Evolutionary conservation across 2,888 invertebrate species (phyloP).

Genomic region (Pammene fasciana): DNA sequence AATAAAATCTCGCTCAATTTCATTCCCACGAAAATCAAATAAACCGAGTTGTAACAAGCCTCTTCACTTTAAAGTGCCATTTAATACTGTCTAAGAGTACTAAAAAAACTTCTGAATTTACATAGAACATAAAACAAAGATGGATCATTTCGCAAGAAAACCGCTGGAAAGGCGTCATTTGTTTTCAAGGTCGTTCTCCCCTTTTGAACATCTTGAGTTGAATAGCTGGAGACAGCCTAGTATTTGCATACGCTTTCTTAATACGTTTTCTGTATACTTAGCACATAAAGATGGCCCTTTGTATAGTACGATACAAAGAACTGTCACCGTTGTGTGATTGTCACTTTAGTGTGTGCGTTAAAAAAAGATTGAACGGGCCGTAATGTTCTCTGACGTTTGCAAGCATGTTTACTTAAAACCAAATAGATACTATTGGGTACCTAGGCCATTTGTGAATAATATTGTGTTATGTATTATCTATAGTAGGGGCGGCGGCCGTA

Average conservation of each 20-base stretch:
- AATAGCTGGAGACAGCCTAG: conserved; percentile 13
- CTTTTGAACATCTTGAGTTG: conserved; percentile 19
- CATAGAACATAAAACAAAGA: conserved; percentile 34
- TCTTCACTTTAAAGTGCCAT: conserved; percentile 21
- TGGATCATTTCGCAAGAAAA: conserved; percentile 22
- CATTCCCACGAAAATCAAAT: conserved; percentile 14
- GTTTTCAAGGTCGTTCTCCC: conserved; percentile 34
- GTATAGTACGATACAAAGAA: too few species aligned
- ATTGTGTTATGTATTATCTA: too few species aligned
- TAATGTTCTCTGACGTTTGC: too few species aligned
- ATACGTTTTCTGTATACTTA: neutral
- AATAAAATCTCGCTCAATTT: conserved; percentile 6
- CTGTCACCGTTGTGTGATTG: too few species aligned
- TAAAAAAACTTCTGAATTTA: conserved; percentile 32
- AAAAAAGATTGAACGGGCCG: too few species aligned
- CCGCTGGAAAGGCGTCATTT: conserved; percentile 13
- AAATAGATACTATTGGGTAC: too few species aligned
- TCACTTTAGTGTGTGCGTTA: too few species aligned
- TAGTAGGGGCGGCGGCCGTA: too few species aligned
- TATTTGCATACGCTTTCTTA: conserved; percentile 14
- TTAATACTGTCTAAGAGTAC: conserved; percentile 25
- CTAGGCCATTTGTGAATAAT: too few species aligned
- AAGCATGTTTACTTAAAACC: too few species aligned
- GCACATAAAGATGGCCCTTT: too few species aligned
- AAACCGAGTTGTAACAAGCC: conserved; percentile 20